A percentile compares a stretch with the other conserved stretches of the same genome.
These are phyloP conservation scores for Circaetus cinerascens DNA, from an alignment of 2,113 vertebrate genomes.

Conservation along the genomic window DNA sequence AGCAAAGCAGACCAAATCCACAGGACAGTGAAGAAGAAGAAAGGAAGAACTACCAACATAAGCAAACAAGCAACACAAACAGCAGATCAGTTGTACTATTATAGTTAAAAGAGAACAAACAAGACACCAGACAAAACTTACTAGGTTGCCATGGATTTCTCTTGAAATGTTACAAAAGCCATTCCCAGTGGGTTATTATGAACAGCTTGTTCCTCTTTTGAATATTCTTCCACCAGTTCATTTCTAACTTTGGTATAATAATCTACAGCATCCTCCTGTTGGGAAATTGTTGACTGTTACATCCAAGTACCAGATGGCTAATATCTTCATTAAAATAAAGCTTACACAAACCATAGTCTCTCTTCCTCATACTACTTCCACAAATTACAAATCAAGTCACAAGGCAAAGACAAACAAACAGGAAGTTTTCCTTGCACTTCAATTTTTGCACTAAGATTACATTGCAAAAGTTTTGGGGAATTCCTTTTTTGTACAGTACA, in stretches of 20 bases:
- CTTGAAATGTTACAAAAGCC: slow-evolving; percentile 91
- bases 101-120: background rate
- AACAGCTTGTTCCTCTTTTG: slow-evolving; percentile 67
- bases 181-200: slow-evolving; percentile 82
- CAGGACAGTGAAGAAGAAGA: background rate
- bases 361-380: background rate
- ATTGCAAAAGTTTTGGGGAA: background rate
- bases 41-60: slow-evolving; percentile 14
- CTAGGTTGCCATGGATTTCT: slow-evolving; percentile 88
- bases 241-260: slow-evolving; percentile 81
- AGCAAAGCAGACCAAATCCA: slow-evolving; percentile 32
- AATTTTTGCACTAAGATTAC: background rate
- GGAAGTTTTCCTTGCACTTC: background rate
- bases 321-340: background rate
- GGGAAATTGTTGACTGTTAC: background rate
- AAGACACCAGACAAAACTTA: slow-evolving; percentile 64
- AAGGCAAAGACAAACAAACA: background rate
- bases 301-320: background rate
- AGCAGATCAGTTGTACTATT: background rate
- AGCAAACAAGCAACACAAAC: background rate
- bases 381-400: background rate
- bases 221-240: slow-evolving; percentile 71
- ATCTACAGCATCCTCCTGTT: slow-evolving; percentile 88
- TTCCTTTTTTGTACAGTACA: background rate
- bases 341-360: background rate